Conservation (phyloP, 2,888 invertebrate genomes). For the Serripes groenlandicus region DNA sequence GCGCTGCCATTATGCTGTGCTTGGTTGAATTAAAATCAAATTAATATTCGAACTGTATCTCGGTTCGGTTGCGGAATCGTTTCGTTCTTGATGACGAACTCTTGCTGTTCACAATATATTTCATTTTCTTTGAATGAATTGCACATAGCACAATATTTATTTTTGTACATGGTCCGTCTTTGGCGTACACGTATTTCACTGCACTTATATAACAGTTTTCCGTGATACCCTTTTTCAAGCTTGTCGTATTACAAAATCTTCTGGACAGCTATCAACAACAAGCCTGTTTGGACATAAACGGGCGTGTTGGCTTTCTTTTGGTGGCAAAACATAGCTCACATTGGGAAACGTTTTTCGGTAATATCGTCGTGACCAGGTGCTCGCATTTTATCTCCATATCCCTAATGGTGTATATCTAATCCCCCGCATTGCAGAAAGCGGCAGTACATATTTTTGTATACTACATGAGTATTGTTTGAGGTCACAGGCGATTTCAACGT, state of each 20-base stretch:
- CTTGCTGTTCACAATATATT: slow-evolving; percentile 23
- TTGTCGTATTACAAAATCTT: neutral
- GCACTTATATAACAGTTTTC: neutral
- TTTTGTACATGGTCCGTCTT: slow-evolving; percentile 59
- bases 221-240: neutral
- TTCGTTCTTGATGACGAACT: neutral
- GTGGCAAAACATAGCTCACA: slow-evolving; percentile 23
- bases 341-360: neutral
- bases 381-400: slow-evolving; percentile 37
- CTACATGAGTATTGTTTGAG: neutral
- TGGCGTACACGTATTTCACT: slow-evolving; percentile 28
- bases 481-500: neutral
- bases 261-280: slow-evolving; percentile 19
- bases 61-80: neutral
- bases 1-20: neutral
- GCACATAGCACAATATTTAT: slow-evolving; percentile 79
- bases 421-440: slow-evolving; percentile 63
- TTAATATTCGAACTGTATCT: slow-evolving; percentile 41
- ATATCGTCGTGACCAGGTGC: neutral
- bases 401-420: slow-evolving; percentile 53
- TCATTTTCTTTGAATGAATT: slow-evolving; percentile 26
- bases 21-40: slow-evolving; percentile 31
- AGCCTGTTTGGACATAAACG: slow-evolving; percentile 20
- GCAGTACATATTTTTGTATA: slow-evolving; percentile 72
- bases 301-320: neutral